Evolutionary conservation across 2,888 invertebrate genomes (phyloP).

Genomic region (Plagodis dolabraria): DNA sequence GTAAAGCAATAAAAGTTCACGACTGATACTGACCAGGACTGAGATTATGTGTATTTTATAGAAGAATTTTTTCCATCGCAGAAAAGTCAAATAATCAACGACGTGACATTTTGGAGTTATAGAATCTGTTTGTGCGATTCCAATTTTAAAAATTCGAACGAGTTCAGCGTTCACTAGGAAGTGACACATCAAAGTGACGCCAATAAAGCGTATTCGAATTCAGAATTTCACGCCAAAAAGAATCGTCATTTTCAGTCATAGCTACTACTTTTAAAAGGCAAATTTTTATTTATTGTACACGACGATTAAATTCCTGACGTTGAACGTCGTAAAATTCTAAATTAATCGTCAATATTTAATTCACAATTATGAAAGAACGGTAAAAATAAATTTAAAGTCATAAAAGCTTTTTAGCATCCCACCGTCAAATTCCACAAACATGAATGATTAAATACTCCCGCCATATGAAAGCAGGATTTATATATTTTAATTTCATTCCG

Average conservation of each 20-base stretch:
- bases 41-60: no score
- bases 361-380: no score
- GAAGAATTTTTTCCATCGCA: no score
- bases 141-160: conserved; percentile 57
- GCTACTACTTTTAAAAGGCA: neutral
- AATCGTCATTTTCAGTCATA: conserved; percentile 3
- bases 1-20: no score
- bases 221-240: conserved; percentile 51
- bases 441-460: conserved; percentile 33
- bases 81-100: neutral
- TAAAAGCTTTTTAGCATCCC: conserved; percentile 8
- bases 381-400: no score
- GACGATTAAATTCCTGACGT: neutral
- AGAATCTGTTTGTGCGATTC: conserved; percentile 59
- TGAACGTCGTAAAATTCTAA: no score
- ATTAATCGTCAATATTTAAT: no score
- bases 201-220: conserved; percentile 58
- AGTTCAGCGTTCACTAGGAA: conserved; percentile 54
- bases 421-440: conserved; percentile 23
- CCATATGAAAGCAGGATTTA: conserved; percentile 44
- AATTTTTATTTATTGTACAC: neutral
- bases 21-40: no score
- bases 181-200: conserved; percentile 64
- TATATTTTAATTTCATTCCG: conserved; percentile 48
- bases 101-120: conserved; percentile 45